These are phyloP conservation scores for Leucoptera coffeella DNA, from an alignment of 2,888 invertebrate genomes.

Conservation along the genomic window DNA sequence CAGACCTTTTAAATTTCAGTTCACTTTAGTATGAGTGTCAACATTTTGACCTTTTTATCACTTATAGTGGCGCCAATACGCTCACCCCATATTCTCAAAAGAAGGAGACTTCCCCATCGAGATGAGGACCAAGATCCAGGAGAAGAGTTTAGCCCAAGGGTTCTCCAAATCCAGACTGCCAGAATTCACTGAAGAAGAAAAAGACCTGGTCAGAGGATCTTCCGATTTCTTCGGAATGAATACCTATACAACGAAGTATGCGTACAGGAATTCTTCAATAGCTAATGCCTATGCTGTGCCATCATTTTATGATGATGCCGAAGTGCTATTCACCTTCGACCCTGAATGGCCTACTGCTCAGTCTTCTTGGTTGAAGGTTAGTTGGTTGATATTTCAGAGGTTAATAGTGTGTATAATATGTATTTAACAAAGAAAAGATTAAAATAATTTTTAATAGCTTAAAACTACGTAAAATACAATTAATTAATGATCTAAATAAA, in stretches of 20 bases:
- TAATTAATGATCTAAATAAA: too few species aligned
- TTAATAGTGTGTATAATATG: background rate
- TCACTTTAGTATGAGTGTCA: too few species aligned
- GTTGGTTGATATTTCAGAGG: background rate
- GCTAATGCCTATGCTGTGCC: constrained; percentile 6
- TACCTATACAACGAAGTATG: constrained; percentile 62
- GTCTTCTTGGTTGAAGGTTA: constrained; percentile 21
- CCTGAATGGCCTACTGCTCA: constrained; percentile 16
- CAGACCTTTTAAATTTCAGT: too few species aligned
- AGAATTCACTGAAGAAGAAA: constrained; percentile 28
- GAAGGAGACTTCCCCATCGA: constrained; percentile 47
- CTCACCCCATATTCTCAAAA: too few species aligned
- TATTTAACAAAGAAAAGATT: too few species aligned
- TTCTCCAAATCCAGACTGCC: constrained; percentile 31
- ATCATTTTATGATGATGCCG: background rate
- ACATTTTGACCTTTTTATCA: too few species aligned
- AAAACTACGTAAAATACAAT: too few species aligned
- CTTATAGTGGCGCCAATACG: too few species aligned
- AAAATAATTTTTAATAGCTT: too few species aligned
- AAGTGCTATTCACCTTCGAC: constrained; percentile 4
- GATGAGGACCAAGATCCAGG: constrained; percentile 27
- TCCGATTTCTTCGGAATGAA: constrained; percentile 54
- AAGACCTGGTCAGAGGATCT: constrained; percentile 16
- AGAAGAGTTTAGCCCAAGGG: constrained; percentile 31
- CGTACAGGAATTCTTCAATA: constrained; percentile 14